A percentile compares a stretch with the other conserved stretches of the same genome.
phyloP scores from a whole-genome alignment of 2,797 vertebrate genomes.

The Characodon lateralis region DNA sequence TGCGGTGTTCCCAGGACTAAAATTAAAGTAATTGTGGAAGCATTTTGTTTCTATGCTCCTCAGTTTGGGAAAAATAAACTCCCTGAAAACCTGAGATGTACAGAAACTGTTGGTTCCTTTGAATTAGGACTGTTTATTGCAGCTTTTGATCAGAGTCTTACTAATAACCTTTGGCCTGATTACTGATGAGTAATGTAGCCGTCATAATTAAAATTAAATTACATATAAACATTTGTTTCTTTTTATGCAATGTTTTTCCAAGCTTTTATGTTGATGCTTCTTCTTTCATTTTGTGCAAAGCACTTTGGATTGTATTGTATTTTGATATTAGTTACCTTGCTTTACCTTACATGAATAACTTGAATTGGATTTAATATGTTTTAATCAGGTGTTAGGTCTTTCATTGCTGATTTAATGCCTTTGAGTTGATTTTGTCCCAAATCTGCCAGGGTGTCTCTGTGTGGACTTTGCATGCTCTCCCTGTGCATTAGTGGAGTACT shows the following conservation, averaged over 20 bases:
- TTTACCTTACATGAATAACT: not conserved
- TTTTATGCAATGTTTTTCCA: not conserved
- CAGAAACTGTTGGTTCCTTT: not conserved
- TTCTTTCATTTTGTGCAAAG: too few species aligned
- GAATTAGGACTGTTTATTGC: not conserved
- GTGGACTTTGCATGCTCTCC: not conserved
- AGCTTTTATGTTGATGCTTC: too few species aligned
- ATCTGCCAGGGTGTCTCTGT: not conserved
- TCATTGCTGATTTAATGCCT: not conserved
- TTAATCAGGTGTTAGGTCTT: not conserved
- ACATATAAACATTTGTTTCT: not conserved
- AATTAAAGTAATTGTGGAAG: not conserved
- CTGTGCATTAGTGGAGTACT: too few species aligned
- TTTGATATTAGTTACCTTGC: not conserved
- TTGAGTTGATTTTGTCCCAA: not conserved
- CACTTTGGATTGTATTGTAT: not conserved
- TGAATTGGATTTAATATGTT: not conserved
- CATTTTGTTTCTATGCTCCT: not conserved
- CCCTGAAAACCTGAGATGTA: not conserved
- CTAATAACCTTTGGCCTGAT: not conserved
- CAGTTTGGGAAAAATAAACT: not conserved
- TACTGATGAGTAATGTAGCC: not conserved
- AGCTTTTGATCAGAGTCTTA: not conserved
- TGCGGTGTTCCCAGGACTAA: not conserved
- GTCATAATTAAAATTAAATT: not conserved